Evolutionary conservation across 2,797 vertebrate genomes (phyloP), one percentile per base, ranked within the genome.

Genomic region (Tinamus major): DNA sequence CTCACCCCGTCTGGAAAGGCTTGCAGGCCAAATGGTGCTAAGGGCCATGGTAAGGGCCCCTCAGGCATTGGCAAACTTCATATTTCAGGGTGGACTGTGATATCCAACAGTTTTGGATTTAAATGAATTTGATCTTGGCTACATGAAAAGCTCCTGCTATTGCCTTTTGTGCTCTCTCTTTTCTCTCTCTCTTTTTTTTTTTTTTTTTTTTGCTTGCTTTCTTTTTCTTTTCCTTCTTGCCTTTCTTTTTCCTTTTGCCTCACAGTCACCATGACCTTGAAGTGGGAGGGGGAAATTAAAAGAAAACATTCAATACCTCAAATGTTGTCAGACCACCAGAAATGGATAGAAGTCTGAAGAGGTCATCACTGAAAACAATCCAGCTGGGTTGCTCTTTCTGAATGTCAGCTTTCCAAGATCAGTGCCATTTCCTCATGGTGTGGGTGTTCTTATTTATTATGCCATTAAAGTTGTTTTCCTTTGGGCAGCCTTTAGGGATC

Each of bases 221-320:
- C 24, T n/a, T 19, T 78, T 58, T 48, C 31, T 62, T 91, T 63
- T 75, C 21, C 19, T 87, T 90, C 33, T 68, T 69, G 61, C 24
- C 53, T 82, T 79, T 37, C 15, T 26, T 42, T 13, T 85, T 33
- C 17, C 46, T 92, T 83, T 6, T 26, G 33, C 58, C 51, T 39
- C 31, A 41, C 14, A 71, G 58, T 81, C n/a, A 75, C 51, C 15
- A 26, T 37, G 77, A 62, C 78, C 67, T 90, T 93, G 62, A 76
- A 87, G 35, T 74, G 33, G 65, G 69, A 79, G 69, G 87, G 44
- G 89, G 71, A 94, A 95, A 94, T 79, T n/a, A 94, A 96, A 93
- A 93, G 77, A 95, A 96, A 96, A 85, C 89, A 92, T 80, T 88
- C 69, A 90, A 75, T 91, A 87, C 35, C n/a, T 41, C 44, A 48